Percentiles rank a stretch among this genome's conserved stretches.
Evolutionary conservation across 1,140 invertebrate genomes (phyloP).

Genomic region (Palaemon carinicauda): DNA sequence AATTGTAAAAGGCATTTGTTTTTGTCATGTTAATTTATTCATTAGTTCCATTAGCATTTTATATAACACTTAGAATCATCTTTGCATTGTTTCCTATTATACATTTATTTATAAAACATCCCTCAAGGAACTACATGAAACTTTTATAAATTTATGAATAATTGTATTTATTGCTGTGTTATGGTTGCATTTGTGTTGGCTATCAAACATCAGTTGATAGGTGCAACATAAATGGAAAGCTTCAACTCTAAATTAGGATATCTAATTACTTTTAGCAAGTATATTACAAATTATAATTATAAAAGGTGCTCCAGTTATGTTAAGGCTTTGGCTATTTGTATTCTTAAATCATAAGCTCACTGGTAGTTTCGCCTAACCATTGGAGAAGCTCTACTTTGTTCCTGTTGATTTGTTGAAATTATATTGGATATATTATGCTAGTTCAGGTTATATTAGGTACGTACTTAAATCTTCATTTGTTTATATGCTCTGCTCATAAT

Average conservation of each 20-base stretch:
- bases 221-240: neutral
- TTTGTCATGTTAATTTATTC: too few relatives aligned
- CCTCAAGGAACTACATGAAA: too few relatives aligned
- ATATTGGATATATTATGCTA: constrained; percentile 21
- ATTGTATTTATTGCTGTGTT: too few relatives aligned
- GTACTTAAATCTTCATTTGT: constrained; percentile 34
- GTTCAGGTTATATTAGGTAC: constrained; percentile 41
- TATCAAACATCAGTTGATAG: neutral
- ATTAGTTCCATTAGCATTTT: too few relatives aligned
- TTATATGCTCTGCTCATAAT: constrained; percentile 32
- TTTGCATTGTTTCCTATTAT: too few relatives aligned
- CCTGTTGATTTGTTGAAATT: constrained; percentile 44
- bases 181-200: too few relatives aligned
- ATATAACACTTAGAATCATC: too few relatives aligned
- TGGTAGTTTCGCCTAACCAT: constrained; percentile 41
- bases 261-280: neutral
- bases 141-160: too few relatives aligned
- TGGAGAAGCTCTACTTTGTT: constrained; percentile 42
- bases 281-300: neutral
- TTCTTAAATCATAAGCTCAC: constrained; percentile 12
- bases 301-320: constrained; percentile 42
- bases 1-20: too few relatives aligned
- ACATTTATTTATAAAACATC: too few relatives aligned
- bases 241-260: neutral
- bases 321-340: constrained; percentile 43